Percentiles rank a stretch among this genome's conserved stretches.
Evolutionary conservation across 2,888 invertebrate genomes (phyloP).

Genomic region (Epinotia ramella): DNA sequence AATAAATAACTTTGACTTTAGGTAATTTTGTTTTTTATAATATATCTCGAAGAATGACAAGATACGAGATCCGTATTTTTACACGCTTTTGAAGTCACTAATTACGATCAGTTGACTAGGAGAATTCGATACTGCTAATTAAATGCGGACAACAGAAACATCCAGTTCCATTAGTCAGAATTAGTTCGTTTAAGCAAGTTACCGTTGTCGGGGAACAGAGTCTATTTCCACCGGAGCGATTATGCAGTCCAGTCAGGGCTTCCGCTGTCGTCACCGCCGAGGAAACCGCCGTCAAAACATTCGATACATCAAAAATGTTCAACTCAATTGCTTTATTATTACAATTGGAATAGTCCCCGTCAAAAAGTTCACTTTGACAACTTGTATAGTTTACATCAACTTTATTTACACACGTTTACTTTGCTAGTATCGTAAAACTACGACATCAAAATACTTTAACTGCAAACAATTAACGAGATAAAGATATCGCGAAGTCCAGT

Average conservation of each 20-base stretch:
- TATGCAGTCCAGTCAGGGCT: slow-evolving; percentile 62
- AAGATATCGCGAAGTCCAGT: background rate
- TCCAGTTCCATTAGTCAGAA: slow-evolving; percentile 41
- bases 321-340: slow-evolving; percentile 44
- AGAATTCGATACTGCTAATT: slow-evolving; percentile 43
- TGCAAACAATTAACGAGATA: background rate
- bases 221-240: slow-evolving; percentile 71
- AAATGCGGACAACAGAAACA: slow-evolving; percentile 24
- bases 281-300: slow-evolving; percentile 73
- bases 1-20: no score
- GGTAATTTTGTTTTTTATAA: no score
- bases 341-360: slow-evolving; percentile 43
- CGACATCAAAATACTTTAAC: background rate
- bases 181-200: slow-evolving; percentile 54
- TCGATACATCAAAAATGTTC: slow-evolving; percentile 51
- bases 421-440: background rate
- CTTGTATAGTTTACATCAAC: slow-evolving; percentile 45
- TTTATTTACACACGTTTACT: slow-evolving; percentile 11
- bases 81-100: slow-evolving; percentile 16
- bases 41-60: background rate
- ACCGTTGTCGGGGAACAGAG: slow-evolving; percentile 62
- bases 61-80: background rate
- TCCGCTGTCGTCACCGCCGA: slow-evolving; percentile 56
- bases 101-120: slow-evolving; percentile 23
- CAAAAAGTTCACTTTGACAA: slow-evolving; percentile 36